A percentile compares a stretch with the other conserved stretches of the same genome.
Evolutionary conservation across 2,888 invertebrate genomes (phyloP).

Genomic region (Eilema griseolum): DNA sequence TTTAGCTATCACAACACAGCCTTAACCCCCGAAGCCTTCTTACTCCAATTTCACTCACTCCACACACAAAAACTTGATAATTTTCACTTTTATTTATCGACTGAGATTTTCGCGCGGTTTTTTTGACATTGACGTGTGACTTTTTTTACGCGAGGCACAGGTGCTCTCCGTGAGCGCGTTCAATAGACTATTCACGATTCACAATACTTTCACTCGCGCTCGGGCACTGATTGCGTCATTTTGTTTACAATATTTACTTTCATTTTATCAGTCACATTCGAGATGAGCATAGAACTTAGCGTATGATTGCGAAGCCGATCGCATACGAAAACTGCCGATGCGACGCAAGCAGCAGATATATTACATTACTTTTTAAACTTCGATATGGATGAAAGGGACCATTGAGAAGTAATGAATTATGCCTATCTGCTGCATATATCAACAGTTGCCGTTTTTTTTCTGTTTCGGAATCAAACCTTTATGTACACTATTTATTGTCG

Average conservation of each 20-base stretch:
- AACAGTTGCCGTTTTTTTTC: too few relatives aligned
- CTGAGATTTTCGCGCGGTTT: constrained; percentile 40
- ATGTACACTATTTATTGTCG: constrained; percentile 54
- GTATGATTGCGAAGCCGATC: too few relatives aligned
- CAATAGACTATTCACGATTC: constrained; percentile 61
- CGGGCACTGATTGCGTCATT: constrained; percentile 59
- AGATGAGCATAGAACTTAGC: constrained; percentile 43
- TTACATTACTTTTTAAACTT: too few relatives aligned
- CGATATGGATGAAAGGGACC: too few relatives aligned
- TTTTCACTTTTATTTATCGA: constrained; percentile 28
- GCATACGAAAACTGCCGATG: too few relatives aligned
- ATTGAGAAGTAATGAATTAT: too few relatives aligned
- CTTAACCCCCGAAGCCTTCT: constrained; percentile 63
- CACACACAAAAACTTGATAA: constrained; percentile 31
- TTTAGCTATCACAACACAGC: constrained; percentile 70
- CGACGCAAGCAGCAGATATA: too few relatives aligned
- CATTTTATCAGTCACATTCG: constrained; percentile 53
- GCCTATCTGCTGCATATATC: too few relatives aligned
- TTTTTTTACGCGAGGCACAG: constrained; percentile 52
- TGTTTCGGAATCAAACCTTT: too few relatives aligned
- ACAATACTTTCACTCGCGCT: constrained; percentile 67
- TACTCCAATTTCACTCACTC: constrained; percentile 44
- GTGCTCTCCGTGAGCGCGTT: constrained; percentile 58
- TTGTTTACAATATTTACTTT: constrained; percentile 66
- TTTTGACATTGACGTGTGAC: constrained; percentile 45